Evolutionary conservation across 2,797 vertebrate genomes (phyloP), one percentile per base, ranked within the genome.

Genomic region (Taeniopygia guttata): DNA sequence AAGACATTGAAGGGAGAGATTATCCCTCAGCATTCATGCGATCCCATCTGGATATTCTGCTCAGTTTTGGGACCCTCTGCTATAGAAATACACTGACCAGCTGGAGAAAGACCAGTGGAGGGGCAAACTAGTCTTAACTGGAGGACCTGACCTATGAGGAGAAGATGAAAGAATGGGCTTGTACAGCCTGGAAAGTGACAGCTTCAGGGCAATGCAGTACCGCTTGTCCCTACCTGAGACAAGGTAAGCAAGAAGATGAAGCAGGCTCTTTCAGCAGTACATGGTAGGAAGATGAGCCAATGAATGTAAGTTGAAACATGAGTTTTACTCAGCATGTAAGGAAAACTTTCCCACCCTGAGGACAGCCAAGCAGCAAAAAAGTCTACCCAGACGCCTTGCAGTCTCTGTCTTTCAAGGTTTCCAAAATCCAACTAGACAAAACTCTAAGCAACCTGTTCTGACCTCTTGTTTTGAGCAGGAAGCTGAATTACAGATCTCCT

Each of bases 391-490:
- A 45, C 8, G 4, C 10, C 23, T 32, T 38, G 30, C 6, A 63
- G n/a, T n/a, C 19, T 74, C 48, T 32, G 9, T 69, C 22, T 21
- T 34, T 85, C 1, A 3, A 68, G 12, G 5, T 87, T 79, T 79
- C 56, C 18, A 64, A 58, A 63, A 82, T 7, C 9, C 4, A 45
- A 1, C 18, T 11, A n/a, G 32, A 52, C 7, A 84, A 84, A 83
- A 4, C 2, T 11, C 1, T 1, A 0, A 58, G 17, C 21, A 87
- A n/a, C 27, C 12, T 30, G 3, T 3, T 58, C 56, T 58, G 46
- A 60, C 11, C 9, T 52, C 38, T 67, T 79, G 3, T 64, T 86
- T 82, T 62, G 38, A 60, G 8, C 22, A 79, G 48, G 13, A 83
- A 45, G 16, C 4, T 85, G 34, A 38, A 68, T 13, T 36, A 40